phyloP scores from a whole-genome alignment of 2,888 invertebrate species.

The Cataglyphis cursor region DNA sequence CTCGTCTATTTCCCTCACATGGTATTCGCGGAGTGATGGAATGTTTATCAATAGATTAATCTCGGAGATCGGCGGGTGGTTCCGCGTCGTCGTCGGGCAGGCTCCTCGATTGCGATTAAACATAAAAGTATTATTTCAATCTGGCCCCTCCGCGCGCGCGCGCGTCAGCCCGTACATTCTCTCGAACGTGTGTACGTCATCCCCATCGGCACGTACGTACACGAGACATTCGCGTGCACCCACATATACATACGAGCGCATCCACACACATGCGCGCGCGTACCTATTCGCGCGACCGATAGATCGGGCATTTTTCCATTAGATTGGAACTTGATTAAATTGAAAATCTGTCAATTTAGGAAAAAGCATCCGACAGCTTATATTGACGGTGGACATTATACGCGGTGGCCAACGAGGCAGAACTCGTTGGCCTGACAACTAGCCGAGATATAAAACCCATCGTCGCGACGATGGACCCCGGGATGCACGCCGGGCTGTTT shows the following conservation, averaged over 20 bases:
- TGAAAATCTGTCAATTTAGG: slow-evolving; percentile 87
- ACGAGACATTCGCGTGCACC: neutral
- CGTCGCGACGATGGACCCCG: slow-evolving; percentile 72
- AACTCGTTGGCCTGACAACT: slow-evolving; percentile 83
- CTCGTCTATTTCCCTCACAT: slow-evolving; percentile 73
- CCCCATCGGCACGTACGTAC: slow-evolving; percentile 24
- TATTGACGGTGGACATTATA: slow-evolving; percentile 85
- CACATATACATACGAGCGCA: neutral
- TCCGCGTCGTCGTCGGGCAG: slow-evolving; percentile 78
- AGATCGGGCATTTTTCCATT: slow-evolving; percentile 86
- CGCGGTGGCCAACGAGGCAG: slow-evolving; percentile 79
- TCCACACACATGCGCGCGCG: neutral
- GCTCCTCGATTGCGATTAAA: slow-evolving; percentile 84
- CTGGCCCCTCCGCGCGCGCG: slow-evolving; percentile 73
- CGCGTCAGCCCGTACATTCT: slow-evolving; percentile 67
- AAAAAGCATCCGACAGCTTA: slow-evolving; percentile 86
- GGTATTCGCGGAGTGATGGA: slow-evolving; percentile 80
- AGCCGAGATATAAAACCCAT: slow-evolving; percentile 80
- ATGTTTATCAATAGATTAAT: slow-evolving; percentile 85
- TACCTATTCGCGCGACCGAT: slow-evolving; percentile 77
- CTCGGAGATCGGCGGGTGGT: slow-evolving; percentile 81
- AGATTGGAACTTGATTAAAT: slow-evolving; percentile 86
- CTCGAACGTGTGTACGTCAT: slow-evolving; percentile 40
- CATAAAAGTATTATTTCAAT: slow-evolving; percentile 84
- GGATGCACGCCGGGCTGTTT: slow-evolving; percentile 70